Percentiles rank a stretch among this genome's conserved stretches.
These are phyloP conservation scores for Drosophila chauvacae DNA, from an alignment of 1,140 invertebrate species.

Conservation along the genomic window DNA sequence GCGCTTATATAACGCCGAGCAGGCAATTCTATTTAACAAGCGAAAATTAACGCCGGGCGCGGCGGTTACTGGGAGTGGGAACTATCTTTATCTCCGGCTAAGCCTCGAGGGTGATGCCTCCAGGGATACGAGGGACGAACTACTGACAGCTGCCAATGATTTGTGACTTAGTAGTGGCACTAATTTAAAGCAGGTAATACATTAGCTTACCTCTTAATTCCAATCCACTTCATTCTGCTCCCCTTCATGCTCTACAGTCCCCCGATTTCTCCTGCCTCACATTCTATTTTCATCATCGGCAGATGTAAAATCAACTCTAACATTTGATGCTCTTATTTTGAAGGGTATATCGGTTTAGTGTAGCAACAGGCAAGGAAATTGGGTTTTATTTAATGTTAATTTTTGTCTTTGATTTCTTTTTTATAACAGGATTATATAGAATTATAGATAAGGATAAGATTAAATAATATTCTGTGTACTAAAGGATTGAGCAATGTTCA, in stretches of 20 bases:
- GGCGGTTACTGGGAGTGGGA: conserved; percentile 7
- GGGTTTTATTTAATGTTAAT: no score
- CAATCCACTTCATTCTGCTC: background rate
- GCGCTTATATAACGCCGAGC: conserved; percentile 31
- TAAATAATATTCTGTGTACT: no score
- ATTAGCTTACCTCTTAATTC: conserved; percentile 13
- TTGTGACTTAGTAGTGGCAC: conserved; percentile 39
- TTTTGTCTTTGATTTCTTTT: background rate
- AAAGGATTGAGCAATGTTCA: background rate
- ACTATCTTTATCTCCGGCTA: conserved; percentile 9
- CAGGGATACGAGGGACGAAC: background rate
- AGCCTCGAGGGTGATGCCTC: conserved; percentile 4
- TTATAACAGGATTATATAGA: background rate
- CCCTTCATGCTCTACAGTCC: background rate
- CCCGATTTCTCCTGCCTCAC: conserved; percentile 1
- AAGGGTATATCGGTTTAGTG: conserved; percentile 1
- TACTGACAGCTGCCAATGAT: conserved; percentile 40
- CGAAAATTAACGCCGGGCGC: conserved; percentile 33
- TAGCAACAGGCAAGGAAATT: background rate
- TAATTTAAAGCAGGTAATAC: conserved; percentile 49
- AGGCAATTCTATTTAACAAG: conserved; percentile 62
- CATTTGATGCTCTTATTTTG: background rate
- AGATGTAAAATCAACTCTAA: conserved; percentile 6
- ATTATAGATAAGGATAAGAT: no score
- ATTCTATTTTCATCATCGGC: conserved; percentile 25